phyloP scores from a whole-genome alignment of 2,888 invertebrate genomes.

The Drosophila meridiana region DNA sequence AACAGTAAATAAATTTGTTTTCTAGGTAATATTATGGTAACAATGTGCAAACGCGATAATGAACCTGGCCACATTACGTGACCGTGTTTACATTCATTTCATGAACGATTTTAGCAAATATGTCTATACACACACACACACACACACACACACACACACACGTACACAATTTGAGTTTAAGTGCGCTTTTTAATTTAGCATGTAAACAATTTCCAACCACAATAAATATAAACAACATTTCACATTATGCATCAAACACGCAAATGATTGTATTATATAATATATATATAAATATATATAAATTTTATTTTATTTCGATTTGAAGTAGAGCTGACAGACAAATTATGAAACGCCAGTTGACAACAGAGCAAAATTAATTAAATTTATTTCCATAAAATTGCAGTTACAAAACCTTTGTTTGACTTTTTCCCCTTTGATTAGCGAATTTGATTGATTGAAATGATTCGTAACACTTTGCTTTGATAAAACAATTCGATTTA shows the following conservation, averaged over 20 bases:
- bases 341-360: conserved; percentile 25
- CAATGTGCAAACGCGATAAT: conserved; percentile 67
- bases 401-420: not conserved
- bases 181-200: conserved; percentile 60
- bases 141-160: not conserved
- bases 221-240: conserved; percentile 48
- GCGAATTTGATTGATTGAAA: not conserved
- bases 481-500: not conserved
- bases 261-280: not conserved
- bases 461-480: not conserved
- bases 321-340: conserved; percentile 1
- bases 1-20: conserved; percentile 26
- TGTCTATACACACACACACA: conserved; percentile 2
- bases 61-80: conserved; percentile 66
- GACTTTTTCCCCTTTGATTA: conserved; percentile 13
- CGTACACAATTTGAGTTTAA: conserved; percentile 14
- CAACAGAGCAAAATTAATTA: conserved; percentile 15
- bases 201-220: conserved; percentile 27
- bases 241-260: conserved; percentile 36
- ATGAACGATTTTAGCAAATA: conserved; percentile 46
- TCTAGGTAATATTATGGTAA: conserved; percentile 42
- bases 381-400: conserved; percentile 1
- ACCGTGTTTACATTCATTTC: conserved; percentile 49
- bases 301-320: conserved; percentile 18
- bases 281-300: not conserved